Base-by-base conservation (phyloP, 1,140 invertebrate genomes). In the Pogonomyrmex barbatus region DNA sequence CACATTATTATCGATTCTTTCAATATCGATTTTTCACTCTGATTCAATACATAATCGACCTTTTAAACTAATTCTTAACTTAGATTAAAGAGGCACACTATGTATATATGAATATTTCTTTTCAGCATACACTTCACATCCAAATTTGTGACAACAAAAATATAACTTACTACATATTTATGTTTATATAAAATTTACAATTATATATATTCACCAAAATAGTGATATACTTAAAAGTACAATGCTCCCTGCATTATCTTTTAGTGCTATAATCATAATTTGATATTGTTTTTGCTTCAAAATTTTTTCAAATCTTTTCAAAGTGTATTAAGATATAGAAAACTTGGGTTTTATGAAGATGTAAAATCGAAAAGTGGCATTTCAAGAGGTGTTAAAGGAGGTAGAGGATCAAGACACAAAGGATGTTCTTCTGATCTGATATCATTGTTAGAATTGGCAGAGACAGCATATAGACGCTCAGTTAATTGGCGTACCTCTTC, bases 311-410 rank as follows among this genome's bases (percentile, higher is more conserved):
- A 39, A 39, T 42, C 12, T 83, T 39, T 58, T 24, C 45, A 8
- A 56, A 81, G 9, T 2, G 12, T 79, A 63, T 60, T 83, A 76
- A 33, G 10, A 65, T 33, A 14, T 39, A 24, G 0, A 4, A 67
- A 30, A 2, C 6, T 14, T 30, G 58, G n/a, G n/a, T 1, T 54
- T 88, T 90, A 94, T 17, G 93, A 86, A 4, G 92, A 91, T 68
- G 92, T 92, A 82, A 95, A 96, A 88, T 96, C 95, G 88, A 96
- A 96, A 78, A 95, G 94, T 42, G 96, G 96, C 93, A 96, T 95
- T 92, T 96, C 96, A 30, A 96, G 92, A 12, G 96, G 96, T 52
- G 95, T 94, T 50, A 96, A 91, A 0, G 95, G 93, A 50, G 96
- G 96, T 39, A 96, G 88, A 5, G 94, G 92, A 4, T 92, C 90